Evolutionary conservation across 2,888 invertebrate species (phyloP), one percentile per base, ranked within the genome.

Genomic region (Aphodius granarius): DNA sequence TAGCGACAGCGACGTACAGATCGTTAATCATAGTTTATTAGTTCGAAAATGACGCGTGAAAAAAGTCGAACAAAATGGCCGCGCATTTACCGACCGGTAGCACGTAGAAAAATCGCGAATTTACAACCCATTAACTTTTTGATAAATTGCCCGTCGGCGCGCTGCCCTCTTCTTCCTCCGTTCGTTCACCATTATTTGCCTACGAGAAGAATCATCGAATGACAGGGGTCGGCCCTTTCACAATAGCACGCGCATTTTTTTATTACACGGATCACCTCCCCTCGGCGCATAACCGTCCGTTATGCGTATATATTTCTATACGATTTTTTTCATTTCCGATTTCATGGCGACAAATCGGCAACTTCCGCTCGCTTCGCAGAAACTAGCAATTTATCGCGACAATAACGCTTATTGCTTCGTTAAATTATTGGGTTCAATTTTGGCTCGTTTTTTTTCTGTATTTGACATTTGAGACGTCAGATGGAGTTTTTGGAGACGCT

Each of bases 101-200:
- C 43, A 13, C 43, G 43, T 75, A 73, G 62, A 70, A 76, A 76
- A 76, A 77, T 89, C 87, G 86, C 87, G 85, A 89, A 89, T 90
- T 90, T 87, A 88, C 90, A 88, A 88, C 85, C 90, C 90, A 91
- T 91, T 91, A 90, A 88, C 85, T 88, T 83, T 80, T 86, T 90
- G 91, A 91, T 88, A 90, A 89, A 91, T 90, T 70, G 65, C 72
- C n/a, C 43, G 43, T 13, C 43, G 13, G 43, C 43, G 23, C 23
- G 43, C 43, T 13, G 62, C 17, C 13, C 43, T 43, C 43, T 74
- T 72, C 72, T 71, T 74, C 77, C 82, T 82, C 83, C 66, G 43
- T 66, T 21, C 68, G 43, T 13, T 6, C 43, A 43, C 43, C 43
- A 43, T 43, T 43, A 43, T 43, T 82, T 82, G 83, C 82, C 81